phyloP scores from a whole-genome alignment of 2,797 vertebrate species.

The Eulemur albifrons region DNA sequence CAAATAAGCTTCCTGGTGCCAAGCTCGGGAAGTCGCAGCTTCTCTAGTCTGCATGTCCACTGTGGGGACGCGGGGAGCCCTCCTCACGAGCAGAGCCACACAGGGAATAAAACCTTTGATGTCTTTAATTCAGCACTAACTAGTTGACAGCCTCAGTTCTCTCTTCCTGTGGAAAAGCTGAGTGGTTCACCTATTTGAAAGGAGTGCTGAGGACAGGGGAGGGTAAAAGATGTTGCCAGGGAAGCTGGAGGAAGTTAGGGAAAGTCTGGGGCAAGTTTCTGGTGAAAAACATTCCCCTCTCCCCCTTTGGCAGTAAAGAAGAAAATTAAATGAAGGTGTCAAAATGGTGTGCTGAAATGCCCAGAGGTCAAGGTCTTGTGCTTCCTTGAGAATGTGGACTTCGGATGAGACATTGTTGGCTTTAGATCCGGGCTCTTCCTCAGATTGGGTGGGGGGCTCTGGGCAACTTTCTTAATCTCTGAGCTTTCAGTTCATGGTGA shows the following conservation, averaged over 20 bases:
- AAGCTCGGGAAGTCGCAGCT: neutral
- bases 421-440: neutral
- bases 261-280: neutral
- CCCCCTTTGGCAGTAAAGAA: neutral
- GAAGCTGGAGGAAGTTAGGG: neutral
- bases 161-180: neutral
- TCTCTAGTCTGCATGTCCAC: neutral
- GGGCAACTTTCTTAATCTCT: neutral
- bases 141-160: neutral
- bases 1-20: neutral
- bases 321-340: neutral
- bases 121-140: neutral
- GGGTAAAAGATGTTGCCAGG: neutral
- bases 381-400: neutral
- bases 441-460: neutral
- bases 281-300: neutral
- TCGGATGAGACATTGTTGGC: neutral
- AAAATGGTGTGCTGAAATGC: neutral
- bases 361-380: neutral
- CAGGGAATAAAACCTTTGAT: neutral
- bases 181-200: neutral
- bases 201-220: neutral
- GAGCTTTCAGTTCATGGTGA: neutral
- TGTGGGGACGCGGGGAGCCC: neutral
- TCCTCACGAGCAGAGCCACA: neutral